Percentiles rank a stretch among this genome's conserved stretches.
phyloP scores from a whole-genome alignment of 2,113 vertebrate genomes.

The Rafetus swinhoei region DNA sequence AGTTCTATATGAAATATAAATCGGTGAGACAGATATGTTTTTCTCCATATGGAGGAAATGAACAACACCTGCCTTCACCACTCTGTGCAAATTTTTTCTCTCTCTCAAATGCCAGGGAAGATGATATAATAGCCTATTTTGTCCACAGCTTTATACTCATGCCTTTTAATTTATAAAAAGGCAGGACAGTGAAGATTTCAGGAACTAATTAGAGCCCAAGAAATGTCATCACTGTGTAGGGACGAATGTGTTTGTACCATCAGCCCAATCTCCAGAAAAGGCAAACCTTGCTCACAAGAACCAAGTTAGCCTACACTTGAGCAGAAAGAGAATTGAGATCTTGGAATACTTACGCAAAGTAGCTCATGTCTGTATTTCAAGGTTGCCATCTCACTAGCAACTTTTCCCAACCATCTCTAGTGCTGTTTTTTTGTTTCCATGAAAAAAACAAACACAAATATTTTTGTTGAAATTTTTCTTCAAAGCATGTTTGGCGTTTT shows the following conservation, averaged over 20 bases:
- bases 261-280: neutral
- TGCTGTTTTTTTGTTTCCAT: neutral
- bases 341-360: neutral
- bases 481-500: accelerated
- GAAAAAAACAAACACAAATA: neutral
- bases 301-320: neutral
- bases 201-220: neutral
- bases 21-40: neutral
- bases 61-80: neutral
- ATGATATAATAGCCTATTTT: neutral
- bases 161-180: too few relatives aligned
- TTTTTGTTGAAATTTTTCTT: neutral
- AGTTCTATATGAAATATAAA: neutral
- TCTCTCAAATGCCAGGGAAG: neutral
- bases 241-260: neutral
- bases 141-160: neutral
- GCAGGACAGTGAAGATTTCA: too few relatives aligned
- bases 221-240: accelerated
- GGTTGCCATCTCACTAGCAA: neutral
- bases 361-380: neutral
- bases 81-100: neutral
- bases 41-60: neutral
- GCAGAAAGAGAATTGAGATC: neutral
- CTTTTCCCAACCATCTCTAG: neutral
- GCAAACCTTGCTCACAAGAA: accelerated